Conservation (phyloP, 2,113 vertebrate species). For the Varanus salvator region DNA sequence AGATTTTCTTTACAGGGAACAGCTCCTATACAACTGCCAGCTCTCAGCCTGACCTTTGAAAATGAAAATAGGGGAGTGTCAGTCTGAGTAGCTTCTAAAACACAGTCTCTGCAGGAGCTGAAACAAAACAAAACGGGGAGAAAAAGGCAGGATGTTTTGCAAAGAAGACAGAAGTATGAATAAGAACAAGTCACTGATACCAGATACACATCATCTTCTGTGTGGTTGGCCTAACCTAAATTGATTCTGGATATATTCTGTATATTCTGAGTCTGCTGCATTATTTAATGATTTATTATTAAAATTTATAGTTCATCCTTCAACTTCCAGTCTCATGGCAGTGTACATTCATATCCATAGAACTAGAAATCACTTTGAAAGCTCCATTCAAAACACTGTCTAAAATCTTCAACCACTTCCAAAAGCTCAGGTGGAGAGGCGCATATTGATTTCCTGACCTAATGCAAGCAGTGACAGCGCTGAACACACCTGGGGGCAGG, state of each 20-base stretch:
- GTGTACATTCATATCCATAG: too few relatives aligned
- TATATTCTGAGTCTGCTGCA: not conserved
- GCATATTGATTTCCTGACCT: too few relatives aligned
- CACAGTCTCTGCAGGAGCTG: conserved; percentile 48
- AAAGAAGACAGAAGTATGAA: conserved; percentile 58
- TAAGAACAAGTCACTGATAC: conserved; percentile 49
- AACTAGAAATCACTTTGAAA: too few relatives aligned
- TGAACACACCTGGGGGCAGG: too few relatives aligned
- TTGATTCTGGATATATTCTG: not conserved
- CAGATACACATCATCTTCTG: conserved; percentile 42
- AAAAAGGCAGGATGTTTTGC: conserved; percentile 48
- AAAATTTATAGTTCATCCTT: not conserved
- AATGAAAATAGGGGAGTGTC: conserved; percentile 68
- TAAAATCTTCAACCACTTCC: too few relatives aligned
- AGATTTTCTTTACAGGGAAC: conserved; percentile 77
- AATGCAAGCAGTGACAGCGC: too few relatives aligned
- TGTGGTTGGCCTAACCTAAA: conserved; percentile 45
- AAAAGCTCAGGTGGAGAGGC: too few relatives aligned
- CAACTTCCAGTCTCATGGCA: too few relatives aligned
- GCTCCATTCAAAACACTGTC: too few relatives aligned
- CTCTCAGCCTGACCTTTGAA: conserved; percentile 71
- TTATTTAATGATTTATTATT: not conserved
- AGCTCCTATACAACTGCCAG: conserved; percentile 75
- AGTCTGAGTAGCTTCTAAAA: conserved; percentile 57
- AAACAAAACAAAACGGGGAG: conserved; percentile 44